phyloP scores from a whole-genome alignment of 2,113 vertebrate genomes.

The Peucedramus taeniatus region DNA sequence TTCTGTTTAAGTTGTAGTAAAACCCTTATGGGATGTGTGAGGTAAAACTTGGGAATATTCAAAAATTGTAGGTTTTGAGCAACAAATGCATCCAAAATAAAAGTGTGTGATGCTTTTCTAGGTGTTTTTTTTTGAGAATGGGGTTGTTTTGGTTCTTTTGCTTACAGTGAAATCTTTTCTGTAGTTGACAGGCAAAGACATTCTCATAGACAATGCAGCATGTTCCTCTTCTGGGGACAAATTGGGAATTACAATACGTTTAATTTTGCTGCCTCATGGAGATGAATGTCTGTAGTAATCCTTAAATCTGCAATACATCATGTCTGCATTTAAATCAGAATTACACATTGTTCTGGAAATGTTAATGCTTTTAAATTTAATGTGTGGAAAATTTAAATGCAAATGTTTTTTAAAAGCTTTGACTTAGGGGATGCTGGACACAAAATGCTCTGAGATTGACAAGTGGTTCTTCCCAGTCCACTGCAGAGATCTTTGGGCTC shows the following conservation, averaged over 20 bases:
- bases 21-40: rapidly evolving
- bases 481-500: background rate
- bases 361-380: slow-evolving; percentile 5
- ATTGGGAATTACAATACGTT: background rate
- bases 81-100: background rate
- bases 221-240: background rate
- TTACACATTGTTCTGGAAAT: background rate
- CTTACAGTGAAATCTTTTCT: background rate
- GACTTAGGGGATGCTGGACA: background rate
- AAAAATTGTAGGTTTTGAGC: background rate
- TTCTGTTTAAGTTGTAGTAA: rapidly evolving
- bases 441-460: background rate
- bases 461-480: background rate
- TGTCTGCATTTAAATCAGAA: background rate
- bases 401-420: background rate
- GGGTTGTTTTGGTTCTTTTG: background rate
- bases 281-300: background rate
- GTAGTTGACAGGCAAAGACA: background rate
- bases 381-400: background rate
- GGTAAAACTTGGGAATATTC: background rate
- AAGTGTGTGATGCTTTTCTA: background rate
- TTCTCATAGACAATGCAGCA: background rate
- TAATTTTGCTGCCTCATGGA: slow-evolving; percentile 2
- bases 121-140: background rate
- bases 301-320: background rate